A percentile compares a stretch with the other conserved stretches of the same genome.
phyloP scores from a whole-genome alignment of 1,140 invertebrate species.

The Lasioglossum albipes region DNA sequence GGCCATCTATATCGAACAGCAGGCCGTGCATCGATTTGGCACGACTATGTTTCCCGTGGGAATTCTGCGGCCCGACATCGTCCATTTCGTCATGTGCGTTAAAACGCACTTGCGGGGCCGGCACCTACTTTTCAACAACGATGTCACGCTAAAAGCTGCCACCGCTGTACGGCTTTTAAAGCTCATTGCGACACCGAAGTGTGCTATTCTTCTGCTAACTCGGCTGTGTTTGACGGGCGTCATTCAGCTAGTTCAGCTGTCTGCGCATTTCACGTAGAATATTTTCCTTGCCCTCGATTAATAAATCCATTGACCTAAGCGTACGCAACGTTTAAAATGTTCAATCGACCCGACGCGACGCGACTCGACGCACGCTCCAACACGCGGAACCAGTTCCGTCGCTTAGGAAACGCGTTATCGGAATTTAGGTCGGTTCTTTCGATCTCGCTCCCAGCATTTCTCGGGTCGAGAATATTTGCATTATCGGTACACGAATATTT shows the following conservation, averaged over 20 bases:
- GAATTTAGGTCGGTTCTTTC: too few species aligned
- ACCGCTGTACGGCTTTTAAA: slow-evolving; percentile 55
- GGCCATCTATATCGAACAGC: too few species aligned
- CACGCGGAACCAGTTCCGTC: too few species aligned
- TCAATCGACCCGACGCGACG: too few species aligned
- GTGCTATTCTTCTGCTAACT: slow-evolving; percentile 42
- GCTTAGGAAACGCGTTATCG: too few species aligned
- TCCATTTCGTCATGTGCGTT: slow-evolving; percentile 59
- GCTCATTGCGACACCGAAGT: slow-evolving; percentile 38
- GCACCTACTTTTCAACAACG: slow-evolving; percentile 59
- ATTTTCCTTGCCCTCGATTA: slow-evolving; percentile 5
- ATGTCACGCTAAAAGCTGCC: slow-evolving; percentile 58
- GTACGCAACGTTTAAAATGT: too few species aligned
- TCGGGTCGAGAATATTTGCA: too few species aligned
- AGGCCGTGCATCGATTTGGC: background rate
- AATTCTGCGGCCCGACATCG: slow-evolving; percentile 36
- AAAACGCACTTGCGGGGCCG: slow-evolving; percentile 53
- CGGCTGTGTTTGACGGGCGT: slow-evolving; percentile 14
- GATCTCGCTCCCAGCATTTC: too few species aligned
- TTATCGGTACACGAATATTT: too few species aligned
- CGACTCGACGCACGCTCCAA: too few species aligned
- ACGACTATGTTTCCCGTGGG: slow-evolving; percentile 33
- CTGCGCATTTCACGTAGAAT: background rate
- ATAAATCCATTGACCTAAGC: background rate
- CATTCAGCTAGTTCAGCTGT: background rate